phyloP scores from a whole-genome alignment of 2,888 invertebrate genomes.

The Cremastinae sp. region DNA sequence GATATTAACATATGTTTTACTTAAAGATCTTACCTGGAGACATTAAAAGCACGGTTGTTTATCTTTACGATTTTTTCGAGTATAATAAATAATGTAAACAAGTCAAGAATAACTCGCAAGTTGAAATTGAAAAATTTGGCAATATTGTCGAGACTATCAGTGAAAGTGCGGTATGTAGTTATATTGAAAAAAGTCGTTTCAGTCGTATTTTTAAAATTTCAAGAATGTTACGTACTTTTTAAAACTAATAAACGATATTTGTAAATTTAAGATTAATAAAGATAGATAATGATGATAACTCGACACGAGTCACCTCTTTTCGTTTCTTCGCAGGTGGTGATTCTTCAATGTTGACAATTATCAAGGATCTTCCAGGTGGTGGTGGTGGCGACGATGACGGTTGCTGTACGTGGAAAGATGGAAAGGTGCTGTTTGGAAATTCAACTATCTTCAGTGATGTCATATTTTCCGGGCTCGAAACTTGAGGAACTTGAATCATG shows the following conservation, averaged over 20 bases:
- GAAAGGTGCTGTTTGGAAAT: neutral
- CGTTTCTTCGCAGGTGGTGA: constrained; percentile 52
- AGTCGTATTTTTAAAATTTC: too few species aligned
- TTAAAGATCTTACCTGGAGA: too few species aligned
- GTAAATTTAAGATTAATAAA: neutral
- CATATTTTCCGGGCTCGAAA: constrained; percentile 50
- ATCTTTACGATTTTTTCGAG: too few species aligned
- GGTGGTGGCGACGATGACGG: constrained; percentile 22
- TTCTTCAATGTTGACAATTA: constrained; percentile 51
- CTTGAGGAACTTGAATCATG: constrained; percentile 59
- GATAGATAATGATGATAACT: neutral
- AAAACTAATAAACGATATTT: neutral
- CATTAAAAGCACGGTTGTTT: too few species aligned
- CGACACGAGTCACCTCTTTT: constrained; percentile 56
- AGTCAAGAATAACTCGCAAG: too few species aligned
- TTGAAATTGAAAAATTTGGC: too few species aligned
- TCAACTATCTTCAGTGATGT: constrained; percentile 15
- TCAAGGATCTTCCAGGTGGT: constrained; percentile 40
- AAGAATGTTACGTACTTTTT: too few species aligned
- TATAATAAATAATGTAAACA: too few species aligned
- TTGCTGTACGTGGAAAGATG: neutral
- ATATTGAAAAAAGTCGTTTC: too few species aligned
- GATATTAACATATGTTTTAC: neutral
- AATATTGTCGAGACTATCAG: too few species aligned
- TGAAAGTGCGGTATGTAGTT: too few species aligned